Base-by-base conservation (phyloP, 2,797 vertebrate species). In the Sciurus vulgaris region DNA sequence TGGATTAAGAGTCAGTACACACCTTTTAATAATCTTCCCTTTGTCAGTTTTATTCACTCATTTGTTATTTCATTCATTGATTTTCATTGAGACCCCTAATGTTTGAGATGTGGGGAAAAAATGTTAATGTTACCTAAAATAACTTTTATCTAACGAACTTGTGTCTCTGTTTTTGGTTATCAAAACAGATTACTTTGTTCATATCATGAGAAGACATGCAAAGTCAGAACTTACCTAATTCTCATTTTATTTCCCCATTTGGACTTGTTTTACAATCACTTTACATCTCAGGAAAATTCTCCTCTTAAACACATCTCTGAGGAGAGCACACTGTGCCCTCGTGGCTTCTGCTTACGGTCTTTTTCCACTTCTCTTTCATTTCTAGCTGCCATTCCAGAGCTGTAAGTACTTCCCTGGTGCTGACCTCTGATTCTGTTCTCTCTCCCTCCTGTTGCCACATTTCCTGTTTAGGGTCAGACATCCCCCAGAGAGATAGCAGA, bases 131-230 rank as follows among this genome's bases (percentile, higher is more conserved):
- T 51, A 41, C 73, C n/a, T 89, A 92, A 86, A 88, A 38, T 33
- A 94, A 73, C 49, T 89, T 86, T 81, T 74, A 63, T 85, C 63
- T 91, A 74, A 89, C 89, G 67, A 76, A 83, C 61, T 51, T 65
- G 18, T 49, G 20, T 65, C 74, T 94, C 26, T 93, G 35, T 59
- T 86, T 9, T 86, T 69, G 11, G 30, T 74, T 24, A 91, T 91
- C 65, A 89, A 74, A 91, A 63, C 56, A 51, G 7, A 82, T 56
- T 51, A 44, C 86, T 79, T 78, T 93, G 44, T 35, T 91, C 63
- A 89, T 10, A 49, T 14, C 22, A 30, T 51, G 13, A 93, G 82
- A 93, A 86, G 63, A 28, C 26, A 89, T 44, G 30, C 33, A 87
- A 81, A 91, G 15, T 47, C 12, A 67, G 59, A 82, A 26, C 61